A percentile compares a stretch with the other conserved stretches of the same genome.
These are phyloP conservation scores for Dasyprocta punctata DNA, from an alignment of 2,113 vertebrate genomes.

Conservation along the genomic window DNA sequence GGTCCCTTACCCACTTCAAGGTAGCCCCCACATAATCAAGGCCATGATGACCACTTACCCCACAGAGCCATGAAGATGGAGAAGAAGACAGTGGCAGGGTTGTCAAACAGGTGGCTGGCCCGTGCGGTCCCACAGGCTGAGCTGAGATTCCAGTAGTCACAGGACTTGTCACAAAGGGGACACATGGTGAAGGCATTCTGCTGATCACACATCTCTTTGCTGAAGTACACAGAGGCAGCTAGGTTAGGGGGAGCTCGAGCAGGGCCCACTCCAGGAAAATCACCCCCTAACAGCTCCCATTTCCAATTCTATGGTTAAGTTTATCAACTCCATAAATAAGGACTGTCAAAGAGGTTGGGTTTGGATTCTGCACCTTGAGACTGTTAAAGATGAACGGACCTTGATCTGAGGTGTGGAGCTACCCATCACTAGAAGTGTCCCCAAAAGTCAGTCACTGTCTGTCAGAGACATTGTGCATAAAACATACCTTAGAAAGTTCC, in stretches of 20 bases:
- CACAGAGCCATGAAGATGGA: conserved; percentile 99
- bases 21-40: not conserved
- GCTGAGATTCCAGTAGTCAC: conserved; percentile 97
- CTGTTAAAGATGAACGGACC: not conserved
- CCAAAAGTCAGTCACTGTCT: not conserved
- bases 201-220: conserved; percentile 96
- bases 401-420: not conserved
- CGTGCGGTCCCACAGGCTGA: conserved; percentile 93
- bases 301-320: not conserved
- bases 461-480: not conserved
- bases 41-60: conserved; percentile 88
- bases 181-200: conserved; percentile 97
- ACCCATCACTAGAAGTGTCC: not conserved
- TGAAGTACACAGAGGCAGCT: conserved; percentile 80
- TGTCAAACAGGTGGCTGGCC: conserved; percentile 98
- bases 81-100: conserved; percentile 97
- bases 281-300: not conserved
- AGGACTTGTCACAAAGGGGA: conserved; percentile 96
- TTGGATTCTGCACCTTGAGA: not conserved
- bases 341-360: not conserved
- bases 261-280: not conserved
- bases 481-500: not conserved
- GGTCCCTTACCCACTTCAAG: not conserved
- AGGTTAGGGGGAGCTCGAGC: not conserved
- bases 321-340: not conserved